Percentiles rank a stretch among this genome's conserved stretches.
phyloP scores from a whole-genome alignment of 2,113 vertebrate species.

The Bubalus kerabau region DNA sequence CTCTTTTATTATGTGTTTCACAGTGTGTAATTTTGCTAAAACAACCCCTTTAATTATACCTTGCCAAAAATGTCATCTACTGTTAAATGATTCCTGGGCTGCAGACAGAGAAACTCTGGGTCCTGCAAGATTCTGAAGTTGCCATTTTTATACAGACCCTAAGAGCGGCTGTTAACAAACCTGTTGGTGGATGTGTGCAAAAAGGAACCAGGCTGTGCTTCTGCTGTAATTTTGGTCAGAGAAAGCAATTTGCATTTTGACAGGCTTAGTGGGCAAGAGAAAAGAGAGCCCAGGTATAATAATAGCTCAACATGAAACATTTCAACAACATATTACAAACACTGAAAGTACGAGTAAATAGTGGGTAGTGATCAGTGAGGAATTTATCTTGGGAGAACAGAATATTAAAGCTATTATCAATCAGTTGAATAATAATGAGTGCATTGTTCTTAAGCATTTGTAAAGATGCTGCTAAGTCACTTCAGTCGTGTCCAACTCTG shows the following conservation, averaged over 20 bases:
- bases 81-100: constrained; percentile 60
- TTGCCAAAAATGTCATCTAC: constrained; percentile 48
- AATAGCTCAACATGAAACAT: neutral
- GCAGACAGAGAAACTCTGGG: constrained; percentile 37
- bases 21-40: constrained; percentile 29
- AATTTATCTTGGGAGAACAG: neutral
- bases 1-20: constrained; percentile 48
- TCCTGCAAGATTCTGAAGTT: constrained; percentile 54
- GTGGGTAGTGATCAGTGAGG: neutral
- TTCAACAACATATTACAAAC: neutral
- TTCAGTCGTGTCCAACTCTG: no score
- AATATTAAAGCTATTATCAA: neutral
- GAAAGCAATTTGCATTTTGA: neutral
- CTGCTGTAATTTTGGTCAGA: constrained; percentile 59
- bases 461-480: neutral
- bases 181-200: constrained; percentile 27
- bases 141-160: constrained; percentile 43
- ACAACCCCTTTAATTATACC: constrained; percentile 50
- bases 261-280: constrained; percentile 1
- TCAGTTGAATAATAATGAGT: neutral
- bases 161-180: constrained; percentile 69
- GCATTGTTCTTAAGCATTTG: neutral
- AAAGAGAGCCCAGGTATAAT: constrained; percentile 12
- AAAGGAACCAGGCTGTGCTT: constrained; percentile 54
- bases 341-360: neutral